Conservation (phyloP, 2,888 invertebrate genomes). For the Notocelia uddmanniana region DNA sequence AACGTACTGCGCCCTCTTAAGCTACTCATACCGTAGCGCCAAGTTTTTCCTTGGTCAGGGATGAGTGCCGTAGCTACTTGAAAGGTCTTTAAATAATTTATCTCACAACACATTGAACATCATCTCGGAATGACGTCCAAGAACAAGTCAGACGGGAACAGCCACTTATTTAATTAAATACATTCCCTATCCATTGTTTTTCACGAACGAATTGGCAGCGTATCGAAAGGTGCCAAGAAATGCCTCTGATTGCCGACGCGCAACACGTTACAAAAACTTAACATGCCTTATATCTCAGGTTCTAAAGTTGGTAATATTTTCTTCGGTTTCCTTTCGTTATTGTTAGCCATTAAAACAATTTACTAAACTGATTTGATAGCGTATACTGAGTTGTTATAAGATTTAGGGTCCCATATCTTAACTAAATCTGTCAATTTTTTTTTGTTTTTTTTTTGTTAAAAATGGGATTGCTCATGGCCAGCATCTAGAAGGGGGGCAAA, state of each 20-base stretch:
- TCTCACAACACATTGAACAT: background rate
- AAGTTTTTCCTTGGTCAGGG: too few species aligned
- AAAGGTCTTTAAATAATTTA: background rate
- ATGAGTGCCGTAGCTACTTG: background rate
- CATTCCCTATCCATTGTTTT: background rate
- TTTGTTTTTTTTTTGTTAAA: too few species aligned
- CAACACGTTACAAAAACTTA: background rate
- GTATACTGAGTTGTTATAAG: too few species aligned
- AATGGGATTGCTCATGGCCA: too few species aligned
- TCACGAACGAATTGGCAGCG: background rate
- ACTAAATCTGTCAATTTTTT: too few species aligned
- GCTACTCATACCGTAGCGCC: too few species aligned
- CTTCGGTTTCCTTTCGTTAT: too few species aligned
- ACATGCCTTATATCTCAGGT: background rate
- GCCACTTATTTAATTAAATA: constrained; percentile 3
- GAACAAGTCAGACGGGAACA: background rate
- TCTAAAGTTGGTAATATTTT: background rate
- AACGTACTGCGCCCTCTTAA: too few species aligned
- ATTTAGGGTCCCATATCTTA: too few species aligned
- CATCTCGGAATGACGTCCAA: background rate
- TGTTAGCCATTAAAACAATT: too few species aligned
- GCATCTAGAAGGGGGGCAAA: too few species aligned
- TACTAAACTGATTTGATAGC: too few species aligned
- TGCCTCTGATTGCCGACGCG: background rate
- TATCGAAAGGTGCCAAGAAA: constrained; percentile 1